Conservation (phyloP, 1,140 invertebrate species). For the Diorhabda carinulata region DNA sequence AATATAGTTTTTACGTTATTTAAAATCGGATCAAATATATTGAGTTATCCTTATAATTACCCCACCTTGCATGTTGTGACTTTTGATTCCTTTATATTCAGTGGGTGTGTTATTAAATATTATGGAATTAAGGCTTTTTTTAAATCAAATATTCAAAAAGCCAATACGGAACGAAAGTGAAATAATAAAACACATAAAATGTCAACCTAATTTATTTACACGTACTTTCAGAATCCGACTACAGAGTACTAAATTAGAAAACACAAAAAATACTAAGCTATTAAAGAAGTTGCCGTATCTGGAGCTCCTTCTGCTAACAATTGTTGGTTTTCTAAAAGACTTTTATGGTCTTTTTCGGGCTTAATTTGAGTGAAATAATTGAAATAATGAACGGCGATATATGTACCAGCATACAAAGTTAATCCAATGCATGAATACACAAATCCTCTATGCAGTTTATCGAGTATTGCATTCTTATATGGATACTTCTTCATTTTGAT, state of each 20-base stretch:
- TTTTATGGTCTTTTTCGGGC: constrained; percentile 48
- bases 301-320: constrained; percentile 51
- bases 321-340: constrained; percentile 48
- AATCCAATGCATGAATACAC: constrained; percentile 52
- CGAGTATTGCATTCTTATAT: constrained; percentile 47
- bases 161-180: no score
- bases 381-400: constrained; percentile 50
- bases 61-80: constrained; percentile 1
- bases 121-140: no score
- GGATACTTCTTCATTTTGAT: constrained; percentile 49
- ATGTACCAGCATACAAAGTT: constrained; percentile 49
- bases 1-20: no score
- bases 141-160: no score
- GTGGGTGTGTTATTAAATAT: no score
- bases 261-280: not conserved
- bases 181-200: no score
- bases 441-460: constrained; percentile 51
- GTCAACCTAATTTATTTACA: not conserved
- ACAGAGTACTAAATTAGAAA: not conserved
- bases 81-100: not conserved
- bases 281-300: constrained; percentile 11
- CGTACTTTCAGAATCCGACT: not conserved
- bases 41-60: constrained; percentile 7
- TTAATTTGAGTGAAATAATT: constrained; percentile 50
- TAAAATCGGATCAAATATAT: not conserved